Evolutionary conservation across 2,888 invertebrate species (phyloP), one percentile per base, ranked within the genome.

Genomic region (Andricus quercusramuli): DNA sequence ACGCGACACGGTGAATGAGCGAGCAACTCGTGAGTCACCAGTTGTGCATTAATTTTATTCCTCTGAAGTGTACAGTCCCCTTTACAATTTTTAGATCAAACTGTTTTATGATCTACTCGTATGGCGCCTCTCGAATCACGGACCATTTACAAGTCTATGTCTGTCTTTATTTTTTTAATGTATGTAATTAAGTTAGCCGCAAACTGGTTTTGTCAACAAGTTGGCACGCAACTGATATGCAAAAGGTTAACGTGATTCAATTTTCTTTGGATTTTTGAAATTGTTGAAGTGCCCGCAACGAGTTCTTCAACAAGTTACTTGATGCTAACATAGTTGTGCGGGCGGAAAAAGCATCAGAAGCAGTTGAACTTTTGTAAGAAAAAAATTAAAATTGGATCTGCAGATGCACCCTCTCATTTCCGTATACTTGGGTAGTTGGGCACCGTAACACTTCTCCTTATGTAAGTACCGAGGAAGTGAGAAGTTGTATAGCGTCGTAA

Each of bases 1-100:
- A 67, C 37, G 77, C 77, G 78, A 78, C 65, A 66, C n/a, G 41
- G 44, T 51, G 76, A 81, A 80, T 77, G 77, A 74, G 51, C 70
- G 78, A 44, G 56, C 51, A 79, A 74, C 78, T 74, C 77, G 77
- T 64, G 81, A 81, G 79, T 81, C 80, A 79, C 67, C 79, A 78
- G 80, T 83, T 77, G 67, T 32, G n/a, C 51, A 74, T 51, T 74
- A 74, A 74, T 51, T 32, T 20, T 51, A 74, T 74, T 74, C 74
- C n/a, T 51, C 29, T 15, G 11, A 13, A 74, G 74, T 62, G 62
- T 62, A 79, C 47, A 47, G 47, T 47, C 17, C 4, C 47, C 4
- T 15, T 3, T 15, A 47, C 41, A 79, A 79, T 79, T 25, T 44
- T 41, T 29, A 79, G 74, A 74, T 51, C 74, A 74, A 74, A 44